phyloP scores from a whole-genome alignment of 1,140 invertebrate species.

The Drosophila santomea region DNA sequence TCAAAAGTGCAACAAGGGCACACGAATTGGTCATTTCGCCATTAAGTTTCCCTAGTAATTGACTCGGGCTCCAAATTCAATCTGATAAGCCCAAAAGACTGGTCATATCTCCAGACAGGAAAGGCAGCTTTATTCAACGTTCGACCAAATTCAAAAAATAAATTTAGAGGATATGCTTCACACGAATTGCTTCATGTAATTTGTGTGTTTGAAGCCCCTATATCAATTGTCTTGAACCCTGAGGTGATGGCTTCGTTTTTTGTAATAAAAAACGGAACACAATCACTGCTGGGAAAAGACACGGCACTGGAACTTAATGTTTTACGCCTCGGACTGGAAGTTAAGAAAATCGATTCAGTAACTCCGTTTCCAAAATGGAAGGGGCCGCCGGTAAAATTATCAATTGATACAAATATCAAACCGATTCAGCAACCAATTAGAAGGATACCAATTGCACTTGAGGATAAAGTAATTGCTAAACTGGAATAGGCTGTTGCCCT shows the following conservation, averaged over 20 bases:
- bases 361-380: background rate
- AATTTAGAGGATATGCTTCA: background rate
- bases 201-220: background rate
- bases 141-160: too few species aligned
- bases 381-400: background rate
- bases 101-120: background rate
- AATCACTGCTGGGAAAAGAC: too few species aligned
- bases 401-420: background rate
- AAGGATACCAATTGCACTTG: constrained; percentile 40
- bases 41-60: background rate
- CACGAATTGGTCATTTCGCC: too few species aligned
- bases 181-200: constrained; percentile 5
- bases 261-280: background rate
- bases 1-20: too few species aligned
- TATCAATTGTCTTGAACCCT: background rate
- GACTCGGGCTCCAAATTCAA: background rate
- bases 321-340: background rate
- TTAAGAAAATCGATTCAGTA: too few species aligned
- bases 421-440: constrained; percentile 28
- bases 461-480: constrained; percentile 30
- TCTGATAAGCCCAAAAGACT: background rate
- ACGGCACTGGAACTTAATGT: too few species aligned
- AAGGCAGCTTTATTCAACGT: background rate
- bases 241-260: background rate
- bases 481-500: constrained; percentile 43